Evolutionary conservation across 1,140 invertebrate genomes (phyloP).

Genomic region (Drosophila subpulchrella): DNA sequence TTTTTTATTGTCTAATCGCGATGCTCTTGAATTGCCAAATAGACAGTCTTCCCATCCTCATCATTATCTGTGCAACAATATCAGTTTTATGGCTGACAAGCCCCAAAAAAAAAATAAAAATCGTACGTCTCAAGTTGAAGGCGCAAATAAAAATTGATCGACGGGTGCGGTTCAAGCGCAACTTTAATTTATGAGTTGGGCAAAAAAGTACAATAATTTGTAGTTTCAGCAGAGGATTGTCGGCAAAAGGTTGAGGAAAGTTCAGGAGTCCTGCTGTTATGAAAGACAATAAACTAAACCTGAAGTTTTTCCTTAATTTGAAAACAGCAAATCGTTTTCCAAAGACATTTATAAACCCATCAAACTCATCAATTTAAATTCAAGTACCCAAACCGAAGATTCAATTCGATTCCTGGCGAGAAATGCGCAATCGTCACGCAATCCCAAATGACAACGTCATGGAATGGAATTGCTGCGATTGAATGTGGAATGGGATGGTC

Average conservation of each 20-base stretch:
- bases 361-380: conserved; percentile 67
- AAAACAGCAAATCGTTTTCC: background rate
- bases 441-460: conserved; percentile 64
- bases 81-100: conserved; percentile 23
- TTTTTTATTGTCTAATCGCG: conserved; percentile 47
- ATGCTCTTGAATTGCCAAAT: conserved; percentile 76
- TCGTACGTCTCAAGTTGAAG: conserved; percentile 63
- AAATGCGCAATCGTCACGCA: conserved; percentile 60
- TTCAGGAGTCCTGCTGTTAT: conserved; percentile 32
- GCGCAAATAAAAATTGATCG: conserved; percentile 69
- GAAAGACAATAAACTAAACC: conserved; percentile 20
- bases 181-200: conserved; percentile 38
- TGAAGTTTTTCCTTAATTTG: conserved; percentile 11
- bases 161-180: conserved; percentile 33
- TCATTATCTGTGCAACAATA: conserved; percentile 27
- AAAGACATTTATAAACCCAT: conserved; percentile 61
- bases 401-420: conserved; percentile 32
- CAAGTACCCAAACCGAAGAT: conserved; percentile 36
- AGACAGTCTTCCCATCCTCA: conserved; percentile 21
- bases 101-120: background rate
- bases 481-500: conserved; percentile 3
- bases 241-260: conserved; percentile 13
- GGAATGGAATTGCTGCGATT: conserved; percentile 24
- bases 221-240: conserved; percentile 18
- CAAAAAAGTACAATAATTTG: conserved; percentile 35